These are phyloP conservation scores for Heterocephalus glaber DNA, from an alignment of 2,113 vertebrate species.

Conservation along the genomic window DNA sequence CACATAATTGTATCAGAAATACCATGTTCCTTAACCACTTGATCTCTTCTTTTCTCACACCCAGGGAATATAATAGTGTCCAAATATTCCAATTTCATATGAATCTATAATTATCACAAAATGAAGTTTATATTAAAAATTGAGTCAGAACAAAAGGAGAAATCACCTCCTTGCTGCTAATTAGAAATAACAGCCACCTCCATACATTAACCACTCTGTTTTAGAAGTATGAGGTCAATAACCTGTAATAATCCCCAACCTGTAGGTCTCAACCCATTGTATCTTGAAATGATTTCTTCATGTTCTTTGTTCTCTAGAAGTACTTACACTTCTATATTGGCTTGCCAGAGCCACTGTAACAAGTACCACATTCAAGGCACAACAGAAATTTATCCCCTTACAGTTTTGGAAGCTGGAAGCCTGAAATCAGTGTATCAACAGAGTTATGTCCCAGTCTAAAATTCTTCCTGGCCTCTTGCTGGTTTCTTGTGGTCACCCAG, in stretches of 20 bases:
- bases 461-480: not conserved
- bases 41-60: not conserved
- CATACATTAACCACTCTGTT: not conserved
- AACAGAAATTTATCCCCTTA: not conserved
- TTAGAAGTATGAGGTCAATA: not conserved
- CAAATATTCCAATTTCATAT: not conserved
- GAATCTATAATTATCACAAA: not conserved
- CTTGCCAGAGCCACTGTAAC: not conserved
- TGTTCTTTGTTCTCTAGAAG: not conserved
- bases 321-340: not conserved
- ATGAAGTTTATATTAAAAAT: not conserved
- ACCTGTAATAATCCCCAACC: not conserved
- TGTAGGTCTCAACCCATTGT: not conserved
- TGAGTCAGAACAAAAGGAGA: not conserved
- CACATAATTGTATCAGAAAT: not conserved
- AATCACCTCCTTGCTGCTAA: not conserved
- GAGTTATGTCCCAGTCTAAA: not conserved
- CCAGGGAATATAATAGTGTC: not conserved
- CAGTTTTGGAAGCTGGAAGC: not conserved
- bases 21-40: not conserved
- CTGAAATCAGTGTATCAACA: constrained; percentile 1
- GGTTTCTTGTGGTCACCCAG: not conserved
- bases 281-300: not conserved
- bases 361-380: not conserved
- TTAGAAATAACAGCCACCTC: not conserved